Evolutionary conservation across 2,113 vertebrate genomes (phyloP), one percentile per base, ranked within the genome.

Genomic region (Prinia subflava): DNA sequence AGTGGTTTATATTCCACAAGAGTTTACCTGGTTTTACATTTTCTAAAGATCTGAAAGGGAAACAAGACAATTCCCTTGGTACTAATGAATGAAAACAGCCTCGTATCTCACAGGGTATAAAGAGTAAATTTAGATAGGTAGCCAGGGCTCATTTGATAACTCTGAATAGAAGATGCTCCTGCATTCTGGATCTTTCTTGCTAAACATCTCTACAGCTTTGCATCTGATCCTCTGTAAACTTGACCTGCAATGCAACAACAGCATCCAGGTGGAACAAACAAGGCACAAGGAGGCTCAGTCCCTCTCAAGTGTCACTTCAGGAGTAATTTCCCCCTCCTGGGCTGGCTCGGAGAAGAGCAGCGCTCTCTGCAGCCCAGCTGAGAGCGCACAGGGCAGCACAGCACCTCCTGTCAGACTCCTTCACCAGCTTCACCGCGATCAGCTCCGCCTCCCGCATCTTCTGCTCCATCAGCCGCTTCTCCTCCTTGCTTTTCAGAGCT

Each of bases 361-460:
- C 74, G 11, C 37, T 2, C 31, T 23, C 30, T 73, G n/a, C 57
- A 71, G 21, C 49, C 41, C 84, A 20, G 10, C 5, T 37, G 33
- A 9, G 56, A 59, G 33, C 64, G 39, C 27, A 16, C 5, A 22
- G 30, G 12, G 35, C 6, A 68, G 53, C 25, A 57, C 31, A 59
- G n/a, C n/a, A 99, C 99, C 99, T 99, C 53, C 98, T 97, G 94
- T 99, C 99, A 0, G 99, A 99, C 88, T 99, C 99, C 97, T 99
- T 98, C 96, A 99, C 98, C 95, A 99, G 98, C 92, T 99, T 99
- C 91, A 99, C 98, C 1, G 99, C 98, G n/a, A 99, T 98, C 90
- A 98, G 97, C 96, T 99, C 99, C 4, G 99, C 98, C 96, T 99
- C 99, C 84, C 98, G 97, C 98, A 99, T 99, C 98, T 99, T 99